Base-by-base conservation (phyloP, 2,797 vertebrate genomes). In the Xenentodon cancila region DNA sequence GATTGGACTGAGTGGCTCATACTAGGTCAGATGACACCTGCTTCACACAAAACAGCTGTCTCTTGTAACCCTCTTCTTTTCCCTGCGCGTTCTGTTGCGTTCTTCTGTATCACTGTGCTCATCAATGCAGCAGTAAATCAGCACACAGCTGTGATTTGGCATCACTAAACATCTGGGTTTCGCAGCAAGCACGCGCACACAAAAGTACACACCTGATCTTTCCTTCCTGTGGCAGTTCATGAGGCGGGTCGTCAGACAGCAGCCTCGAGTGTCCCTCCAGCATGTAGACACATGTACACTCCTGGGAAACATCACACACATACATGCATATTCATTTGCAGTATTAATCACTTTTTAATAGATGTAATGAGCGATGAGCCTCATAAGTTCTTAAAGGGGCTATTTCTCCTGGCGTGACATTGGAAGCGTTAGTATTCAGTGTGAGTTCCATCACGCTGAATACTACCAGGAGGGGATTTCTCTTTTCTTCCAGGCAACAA, bases 201-300 rank as follows among this genome's bases (percentile, higher is more conserved):
- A 25, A 48, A 1, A 12, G 21, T 42, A 61, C 88, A 88, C 84
- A 96, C 96, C 95, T 93, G 90, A 96, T 90, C 87, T 93, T 94
- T 55, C 95, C 96, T 59, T 95, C 94, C 67, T 84, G 86, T 12
- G 94, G 94, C 60, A 97, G 87, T 80, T 96, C 94, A n/a, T 96
- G 95, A 0, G 69, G 89, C 0, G 92, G 95, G 61, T 96, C 92
- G 3, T 94, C 92, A 87, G 92, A 95, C 2, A 93, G 77, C 83
- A 97, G 88, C 74, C 88, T 90, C 9, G 82, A 91, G 64, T 93
- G 89, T 16, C 81, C 88, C 13, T 97, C 94, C 92, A 94, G 85
- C 75, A 93, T 73, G 86, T 96, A 97, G 73, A 94, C 84, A 17
- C 93, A 95, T 53, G 95, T 92, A 12, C 92, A 94, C 79, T 96